These are phyloP conservation scores for Catagonus wagneri DNA, from an alignment of 2,113 vertebrate species.

Conservation along the genomic window DNA sequence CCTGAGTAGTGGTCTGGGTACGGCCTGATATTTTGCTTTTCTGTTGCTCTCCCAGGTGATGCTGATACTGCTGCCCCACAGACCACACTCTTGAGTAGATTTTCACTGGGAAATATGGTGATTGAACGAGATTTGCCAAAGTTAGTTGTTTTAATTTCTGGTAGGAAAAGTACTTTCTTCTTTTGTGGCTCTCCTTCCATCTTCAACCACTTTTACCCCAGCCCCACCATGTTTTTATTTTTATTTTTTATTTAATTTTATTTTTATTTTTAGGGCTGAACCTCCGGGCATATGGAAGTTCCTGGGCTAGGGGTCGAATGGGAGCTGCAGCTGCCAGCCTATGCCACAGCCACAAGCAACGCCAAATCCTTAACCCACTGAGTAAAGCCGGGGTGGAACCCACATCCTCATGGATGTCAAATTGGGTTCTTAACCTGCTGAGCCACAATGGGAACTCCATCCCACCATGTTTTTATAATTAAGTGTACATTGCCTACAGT, in stretches of 20 bases:
- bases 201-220: background rate
- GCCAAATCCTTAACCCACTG: too few relatives aligned
- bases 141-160: conserved; percentile 53
- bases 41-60: background rate
- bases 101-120: background rate
- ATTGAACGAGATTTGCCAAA: conserved; percentile 29
- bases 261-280: too few relatives aligned
- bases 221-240: background rate
- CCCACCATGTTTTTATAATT: conserved; percentile 1
- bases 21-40: conserved; percentile 29
- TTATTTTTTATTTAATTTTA: too few relatives aligned
- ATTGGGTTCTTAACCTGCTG: too few relatives aligned
- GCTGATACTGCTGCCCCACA: background rate
- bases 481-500: background rate
- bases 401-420: too few relatives aligned
- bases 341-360: too few relatives aligned
- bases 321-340: too few relatives aligned
- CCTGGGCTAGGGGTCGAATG: too few relatives aligned
- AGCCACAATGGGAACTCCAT: too few relatives aligned
- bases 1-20: conserved; percentile 29
- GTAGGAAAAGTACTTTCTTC: background rate
- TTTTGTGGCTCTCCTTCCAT: conserved; percentile 10
- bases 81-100: background rate
- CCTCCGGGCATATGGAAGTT: too few relatives aligned
- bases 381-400: too few relatives aligned